Evolutionary conservation across 2,113 vertebrate genomes (phyloP), one percentile per base, ranked within the genome.

Genomic region (Archocentrus centrarchus): DNA sequence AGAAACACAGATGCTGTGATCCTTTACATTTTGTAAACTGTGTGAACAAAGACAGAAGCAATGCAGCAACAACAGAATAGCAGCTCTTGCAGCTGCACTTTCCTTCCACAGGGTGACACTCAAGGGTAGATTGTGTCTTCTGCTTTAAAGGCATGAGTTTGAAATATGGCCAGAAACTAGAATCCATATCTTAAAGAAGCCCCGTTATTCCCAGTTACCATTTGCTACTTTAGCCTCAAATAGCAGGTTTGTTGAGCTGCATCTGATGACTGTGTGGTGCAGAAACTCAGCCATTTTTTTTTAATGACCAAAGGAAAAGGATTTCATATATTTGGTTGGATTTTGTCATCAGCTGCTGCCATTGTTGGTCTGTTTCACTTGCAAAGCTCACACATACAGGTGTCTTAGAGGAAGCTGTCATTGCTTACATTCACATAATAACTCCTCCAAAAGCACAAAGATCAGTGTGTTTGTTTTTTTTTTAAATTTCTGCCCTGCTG

Each of bases 1-100:
- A 50, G 20, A 68, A 30, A 50, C 0, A 0, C 14, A 50, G 64
- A 27, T 27, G 1, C 15, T 50, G 4, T 50, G 11, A 11, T 0
- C 0, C 24, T 30, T 32, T 53, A 73, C 66, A 20, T 73, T 13
- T 73, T 73, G 24, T 70, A 70, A 70, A 50, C 44, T 0, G 44
- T 47, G 41, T 50, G 14, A 68, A 47, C 39, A 68, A 68, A 68
- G 20, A 10, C n/a, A 22, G 64, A 70, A 44, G 44, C 44, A 14
- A 11, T 44, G 41, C 41, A 47, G 11, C 41, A 14, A 47, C 44
- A 5, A 5, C 44, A 47, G 44, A 47, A 14, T 5, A 47, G 44
- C 13, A 47, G 44, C 47, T 50, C 47, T 50, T 17, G 47, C 15
- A 17, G 47, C 47, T 18, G 47, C 17, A 50, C 14, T 47, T 47